Conservation (phyloP, 2,797 vertebrate genomes). For the Falco peregrinus region DNA sequence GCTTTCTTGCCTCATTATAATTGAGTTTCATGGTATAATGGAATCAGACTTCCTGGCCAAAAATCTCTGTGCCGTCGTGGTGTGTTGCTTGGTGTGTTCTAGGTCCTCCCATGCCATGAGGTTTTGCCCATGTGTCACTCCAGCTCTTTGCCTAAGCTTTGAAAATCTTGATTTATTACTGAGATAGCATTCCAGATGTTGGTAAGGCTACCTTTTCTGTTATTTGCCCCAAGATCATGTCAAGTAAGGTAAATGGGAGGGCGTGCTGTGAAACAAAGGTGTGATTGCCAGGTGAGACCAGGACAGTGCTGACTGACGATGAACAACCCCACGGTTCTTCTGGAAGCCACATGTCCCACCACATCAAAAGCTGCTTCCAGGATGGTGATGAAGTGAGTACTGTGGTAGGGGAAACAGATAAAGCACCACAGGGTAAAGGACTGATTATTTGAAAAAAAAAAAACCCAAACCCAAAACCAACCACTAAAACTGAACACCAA, state of each 20-base stretch:
- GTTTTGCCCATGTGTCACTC: fast-evolving
- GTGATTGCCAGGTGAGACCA: background rate
- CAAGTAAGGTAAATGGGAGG: background rate
- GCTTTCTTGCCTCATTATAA: background rate
- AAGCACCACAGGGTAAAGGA: background rate
- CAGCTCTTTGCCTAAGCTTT: background rate
- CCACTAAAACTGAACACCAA: too few relatives aligned
- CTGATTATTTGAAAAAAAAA: background rate
- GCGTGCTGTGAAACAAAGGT: background rate
- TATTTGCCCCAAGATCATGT: background rate
- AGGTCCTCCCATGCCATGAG: fast-evolving
- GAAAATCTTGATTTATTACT: background rate
- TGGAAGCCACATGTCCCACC: background rate
- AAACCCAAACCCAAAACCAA: too few relatives aligned
- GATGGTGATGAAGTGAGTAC: background rate
- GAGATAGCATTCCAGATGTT: background rate
- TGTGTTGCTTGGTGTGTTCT: background rate
- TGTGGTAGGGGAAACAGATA: background rate
- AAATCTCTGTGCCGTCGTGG: background rate
- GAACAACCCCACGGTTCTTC: fast-evolving
- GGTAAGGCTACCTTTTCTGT: background rate
- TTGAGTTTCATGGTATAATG: background rate
- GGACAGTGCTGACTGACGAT: background rate
- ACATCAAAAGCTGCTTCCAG: background rate
- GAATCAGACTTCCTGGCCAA: background rate